Evolutionary conservation across 2,113 vertebrate species (phyloP), one percentile per base, ranked within the genome.

Genomic region (Cebus imitator): DNA sequence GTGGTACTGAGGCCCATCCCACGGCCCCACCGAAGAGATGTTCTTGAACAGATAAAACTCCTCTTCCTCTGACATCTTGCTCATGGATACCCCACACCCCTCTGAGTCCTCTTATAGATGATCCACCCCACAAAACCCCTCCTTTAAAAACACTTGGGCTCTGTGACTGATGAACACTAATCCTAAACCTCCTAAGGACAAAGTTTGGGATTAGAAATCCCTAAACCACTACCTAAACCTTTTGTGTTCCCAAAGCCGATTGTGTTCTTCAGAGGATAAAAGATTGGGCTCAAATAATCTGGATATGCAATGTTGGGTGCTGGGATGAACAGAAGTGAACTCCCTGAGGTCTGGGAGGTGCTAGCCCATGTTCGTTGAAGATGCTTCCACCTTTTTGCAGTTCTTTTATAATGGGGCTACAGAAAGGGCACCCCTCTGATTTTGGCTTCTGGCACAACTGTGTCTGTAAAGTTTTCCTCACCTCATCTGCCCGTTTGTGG

Each of bases 1-100:
- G 98, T 99, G 98, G 20, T 99, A 99, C 94, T 99, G 99, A 81
- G 99, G 99, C 0, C 99, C 99, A 37, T 99, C 99, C 84, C 99
- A 99, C 1, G 99, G 99, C 9, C 98, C 97, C 96, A 99, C 87
- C 0, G 97, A 97, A 0, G 99, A 99, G 81, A 93, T 89, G 98
- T 99, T 99, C 96, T 98, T 98, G n/a, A 99, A 99, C 88, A 99
- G 98, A 96, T 99, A 98, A 82, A 99, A 99, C 9, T 99, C 97
- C 1, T 99, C 99, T 2, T 98, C 98, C 0, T 92, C 98, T 45
- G 98, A 97, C 99, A 99, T 99, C 75, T 93, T 18, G 95, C 87
- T 40, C 45, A 16, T 57, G 68, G 81, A 30, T 66, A 52, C 50
- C 48, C 93, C 84, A 43, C 13, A 8, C 45, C 5, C 37, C 58